Evolutionary conservation across 2,888 invertebrate species (phyloP).

Genomic region (Macrosiphum euphorbiae): DNA sequence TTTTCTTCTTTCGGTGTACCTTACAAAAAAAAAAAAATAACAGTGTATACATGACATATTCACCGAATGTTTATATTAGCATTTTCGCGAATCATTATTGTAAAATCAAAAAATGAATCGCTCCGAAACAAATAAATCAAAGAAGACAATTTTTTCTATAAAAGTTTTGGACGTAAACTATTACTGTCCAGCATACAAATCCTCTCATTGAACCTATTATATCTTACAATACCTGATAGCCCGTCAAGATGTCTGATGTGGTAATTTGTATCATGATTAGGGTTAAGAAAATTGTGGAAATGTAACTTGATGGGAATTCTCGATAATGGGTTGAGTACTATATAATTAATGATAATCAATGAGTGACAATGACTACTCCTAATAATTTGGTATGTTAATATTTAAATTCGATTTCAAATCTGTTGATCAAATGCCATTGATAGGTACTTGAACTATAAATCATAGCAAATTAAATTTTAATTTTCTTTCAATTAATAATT

Average conservation of each 20-base stretch:
- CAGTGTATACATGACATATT: too few relatives aligned
- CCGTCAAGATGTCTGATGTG: neutral
- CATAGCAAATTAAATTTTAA: neutral
- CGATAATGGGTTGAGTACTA: neutral
- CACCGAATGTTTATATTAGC: too few relatives aligned
- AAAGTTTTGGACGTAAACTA: neutral
- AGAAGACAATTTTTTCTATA: neutral
- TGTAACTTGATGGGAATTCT: neutral
- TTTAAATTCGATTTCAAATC: neutral
- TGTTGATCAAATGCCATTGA: neutral
- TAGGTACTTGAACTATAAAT: neutral
- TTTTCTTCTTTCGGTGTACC: too few relatives aligned
- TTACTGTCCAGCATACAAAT: neutral
- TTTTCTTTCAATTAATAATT: neutral
- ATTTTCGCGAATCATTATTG: too few relatives aligned
- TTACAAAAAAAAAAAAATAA: too few relatives aligned
- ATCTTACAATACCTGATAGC: neutral
- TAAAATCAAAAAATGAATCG: too few relatives aligned
- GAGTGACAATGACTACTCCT: too few relatives aligned
- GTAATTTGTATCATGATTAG: neutral
- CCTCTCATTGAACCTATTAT: neutral
- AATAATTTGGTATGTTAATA: neutral
- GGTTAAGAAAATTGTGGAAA: neutral
- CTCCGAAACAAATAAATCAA: neutral
- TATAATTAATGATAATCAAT: neutral